phyloP scores from a whole-genome alignment of 2,888 invertebrate species.

The Chaitophorus viminalis region DNA sequence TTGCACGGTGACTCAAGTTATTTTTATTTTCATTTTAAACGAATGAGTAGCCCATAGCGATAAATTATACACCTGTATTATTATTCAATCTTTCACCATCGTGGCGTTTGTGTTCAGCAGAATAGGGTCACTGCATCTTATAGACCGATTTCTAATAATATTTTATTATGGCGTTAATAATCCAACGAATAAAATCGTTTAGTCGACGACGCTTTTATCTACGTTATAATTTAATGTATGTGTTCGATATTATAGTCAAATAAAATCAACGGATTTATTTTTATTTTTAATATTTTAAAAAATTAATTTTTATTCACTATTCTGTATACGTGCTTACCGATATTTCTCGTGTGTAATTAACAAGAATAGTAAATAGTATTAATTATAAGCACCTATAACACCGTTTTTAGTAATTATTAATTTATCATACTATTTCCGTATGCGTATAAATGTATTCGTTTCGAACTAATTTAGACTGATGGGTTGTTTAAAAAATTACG shows the following conservation, averaged over 20 bases:
- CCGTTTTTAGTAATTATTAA: too few relatives aligned
- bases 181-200: not conserved
- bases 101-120: not conserved
- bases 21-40: not conserved
- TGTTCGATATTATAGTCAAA: not conserved
- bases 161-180: not conserved
- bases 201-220: not conserved
- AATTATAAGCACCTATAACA: too few relatives aligned
- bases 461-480: too few relatives aligned
- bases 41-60: not conserved
- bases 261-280: not conserved
- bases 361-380: too few relatives aligned
- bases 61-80: not conserved
- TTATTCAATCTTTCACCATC: conserved; percentile 17
- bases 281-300: too few relatives aligned
- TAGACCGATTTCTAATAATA: conserved; percentile 17
- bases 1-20: too few relatives aligned
- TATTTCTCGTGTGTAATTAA: too few relatives aligned
- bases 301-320: not conserved
- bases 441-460: too few relatives aligned
- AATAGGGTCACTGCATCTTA: conserved; percentile 10
- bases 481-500: too few relatives aligned
- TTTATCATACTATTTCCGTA: too few relatives aligned
- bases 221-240: too few relatives aligned
- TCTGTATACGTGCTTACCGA: not conserved